Conservation (phyloP, 2,113 vertebrate species). For the Anguilla japonica region DNA sequence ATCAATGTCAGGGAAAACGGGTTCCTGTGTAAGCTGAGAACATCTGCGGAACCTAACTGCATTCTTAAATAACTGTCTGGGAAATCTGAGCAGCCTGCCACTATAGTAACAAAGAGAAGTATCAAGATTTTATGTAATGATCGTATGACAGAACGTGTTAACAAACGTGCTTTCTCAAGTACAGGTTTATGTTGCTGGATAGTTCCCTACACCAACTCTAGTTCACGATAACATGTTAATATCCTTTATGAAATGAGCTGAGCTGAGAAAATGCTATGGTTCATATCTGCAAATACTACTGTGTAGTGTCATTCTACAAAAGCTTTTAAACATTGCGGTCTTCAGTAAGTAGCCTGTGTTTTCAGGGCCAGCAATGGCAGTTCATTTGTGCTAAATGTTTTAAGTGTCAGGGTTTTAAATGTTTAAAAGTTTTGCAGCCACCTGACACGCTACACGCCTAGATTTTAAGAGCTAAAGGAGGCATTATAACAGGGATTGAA, state of each 20-base stretch:
- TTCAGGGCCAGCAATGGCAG: not conserved
- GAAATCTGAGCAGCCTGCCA: not conserved
- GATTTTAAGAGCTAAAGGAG: not conserved
- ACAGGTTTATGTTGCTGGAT: not conserved
- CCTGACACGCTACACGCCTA: not conserved
- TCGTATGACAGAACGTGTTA: not conserved
- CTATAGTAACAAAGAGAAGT: not conserved
- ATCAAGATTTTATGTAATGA: not conserved
- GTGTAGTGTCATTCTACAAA: no score
- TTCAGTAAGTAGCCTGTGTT: not conserved
- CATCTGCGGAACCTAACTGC: not conserved
- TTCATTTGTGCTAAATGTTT: not conserved
- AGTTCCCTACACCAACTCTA: not conserved
- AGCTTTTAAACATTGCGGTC: no score
- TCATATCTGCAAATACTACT: no score
- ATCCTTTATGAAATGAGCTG: no score
- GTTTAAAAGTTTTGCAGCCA: no score
- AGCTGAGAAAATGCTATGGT: no score
- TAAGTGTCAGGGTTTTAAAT: no score
- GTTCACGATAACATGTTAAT: not conserved
- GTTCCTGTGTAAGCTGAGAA: not conserved
- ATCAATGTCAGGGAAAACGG: constrained; percentile 5
- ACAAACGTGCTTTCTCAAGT: not conserved
- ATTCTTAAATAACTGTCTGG: not conserved
- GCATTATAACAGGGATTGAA: not conserved